These are phyloP conservation scores for Lycaon pictus DNA, from an alignment of 2,113 vertebrate species.

Conservation along the genomic window DNA sequence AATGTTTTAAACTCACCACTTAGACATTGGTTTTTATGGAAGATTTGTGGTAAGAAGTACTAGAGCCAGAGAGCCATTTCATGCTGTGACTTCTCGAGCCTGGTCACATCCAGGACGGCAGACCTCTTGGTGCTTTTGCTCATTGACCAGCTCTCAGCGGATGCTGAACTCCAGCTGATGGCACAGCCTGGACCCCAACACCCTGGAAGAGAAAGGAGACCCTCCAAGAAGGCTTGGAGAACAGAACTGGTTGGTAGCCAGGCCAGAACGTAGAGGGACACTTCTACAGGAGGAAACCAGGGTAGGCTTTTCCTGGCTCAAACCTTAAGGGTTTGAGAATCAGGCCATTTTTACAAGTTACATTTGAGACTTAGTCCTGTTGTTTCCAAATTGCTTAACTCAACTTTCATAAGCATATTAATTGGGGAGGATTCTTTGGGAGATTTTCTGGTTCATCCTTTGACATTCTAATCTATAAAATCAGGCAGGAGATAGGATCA, in stretches of 20 bases:
- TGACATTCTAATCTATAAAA: neutral
- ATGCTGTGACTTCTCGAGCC: neutral
- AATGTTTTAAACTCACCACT: neutral
- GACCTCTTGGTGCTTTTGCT: accelerated
- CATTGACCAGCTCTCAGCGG: neutral
- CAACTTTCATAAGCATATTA: neutral
- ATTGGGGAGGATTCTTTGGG: neutral
- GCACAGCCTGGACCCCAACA: accelerated
- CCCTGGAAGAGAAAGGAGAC: neutral
- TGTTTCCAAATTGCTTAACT: neutral
- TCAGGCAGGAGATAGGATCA: neutral
- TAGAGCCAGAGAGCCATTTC: neutral
- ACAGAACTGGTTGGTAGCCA: neutral
- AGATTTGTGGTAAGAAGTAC: neutral
- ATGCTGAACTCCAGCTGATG: neutral
- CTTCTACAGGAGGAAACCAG: neutral
- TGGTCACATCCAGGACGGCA: neutral
- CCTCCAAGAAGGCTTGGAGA: neutral
- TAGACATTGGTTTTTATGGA: neutral
- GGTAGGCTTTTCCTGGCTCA: neutral
- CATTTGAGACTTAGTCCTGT: neutral
- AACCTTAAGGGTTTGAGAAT: neutral
- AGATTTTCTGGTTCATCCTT: neutral
- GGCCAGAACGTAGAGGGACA: neutral
- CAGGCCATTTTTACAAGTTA: neutral